Evolutionary conservation across 53 echinoderm and acorn worm genomes (phyloP).

Genomic region (Henricia sp.): DNA sequence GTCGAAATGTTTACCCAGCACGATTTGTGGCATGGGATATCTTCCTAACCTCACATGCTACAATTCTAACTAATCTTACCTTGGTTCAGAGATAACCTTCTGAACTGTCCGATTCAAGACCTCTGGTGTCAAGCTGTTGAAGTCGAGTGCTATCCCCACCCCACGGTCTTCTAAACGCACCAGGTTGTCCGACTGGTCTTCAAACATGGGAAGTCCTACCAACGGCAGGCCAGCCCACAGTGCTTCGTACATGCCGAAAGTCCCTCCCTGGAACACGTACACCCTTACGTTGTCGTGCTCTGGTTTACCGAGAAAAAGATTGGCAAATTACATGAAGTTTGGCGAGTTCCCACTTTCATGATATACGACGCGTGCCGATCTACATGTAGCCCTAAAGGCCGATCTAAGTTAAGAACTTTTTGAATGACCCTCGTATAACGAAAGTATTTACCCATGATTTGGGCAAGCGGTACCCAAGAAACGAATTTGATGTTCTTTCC

Average conservation of each 20-base stretch:
- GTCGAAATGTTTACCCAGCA: too few species aligned
- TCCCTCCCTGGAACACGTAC: neutral
- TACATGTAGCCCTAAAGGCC: neutral
- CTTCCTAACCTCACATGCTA: too few species aligned
- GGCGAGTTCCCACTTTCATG: too few species aligned
- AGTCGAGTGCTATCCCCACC: neutral
- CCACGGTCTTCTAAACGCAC: too few species aligned
- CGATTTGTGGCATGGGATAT: too few species aligned
- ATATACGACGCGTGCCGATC: neutral
- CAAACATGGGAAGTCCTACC: neutral
- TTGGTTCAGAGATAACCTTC: neutral
- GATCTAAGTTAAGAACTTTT: neutral
- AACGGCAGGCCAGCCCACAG: neutral
- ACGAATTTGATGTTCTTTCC: constrained; percentile 1
- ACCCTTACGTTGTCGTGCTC: neutral
- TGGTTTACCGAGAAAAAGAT: too few species aligned
- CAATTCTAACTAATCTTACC: too few species aligned
- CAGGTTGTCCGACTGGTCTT: neutral
- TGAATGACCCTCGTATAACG: neutral
- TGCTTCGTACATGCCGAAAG: neutral
- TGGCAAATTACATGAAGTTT: too few species aligned
- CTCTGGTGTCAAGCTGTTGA: neutral
- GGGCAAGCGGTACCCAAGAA: neutral
- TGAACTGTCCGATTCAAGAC: neutral
- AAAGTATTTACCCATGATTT: neutral